Conservation (phyloP, 1,140 invertebrate species). For the Thaumatotibia leucotreta region DNA sequence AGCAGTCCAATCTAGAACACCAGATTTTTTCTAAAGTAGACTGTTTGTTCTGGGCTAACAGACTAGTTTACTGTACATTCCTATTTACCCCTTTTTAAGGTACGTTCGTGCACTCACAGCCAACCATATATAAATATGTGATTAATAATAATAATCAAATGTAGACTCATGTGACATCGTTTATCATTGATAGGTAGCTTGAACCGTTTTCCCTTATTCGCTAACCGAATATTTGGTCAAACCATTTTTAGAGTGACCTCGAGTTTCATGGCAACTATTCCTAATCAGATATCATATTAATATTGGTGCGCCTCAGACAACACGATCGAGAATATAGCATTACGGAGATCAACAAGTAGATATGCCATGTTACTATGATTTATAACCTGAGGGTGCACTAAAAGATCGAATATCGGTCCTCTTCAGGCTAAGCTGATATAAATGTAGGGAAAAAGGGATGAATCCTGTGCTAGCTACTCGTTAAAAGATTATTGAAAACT, state of each 20-base stretch:
- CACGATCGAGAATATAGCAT: neutral
- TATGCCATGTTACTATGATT: constrained; percentile 10
- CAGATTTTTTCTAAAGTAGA: no score
- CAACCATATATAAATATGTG: no score
- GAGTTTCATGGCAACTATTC: neutral
- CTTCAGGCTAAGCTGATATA: neutral
- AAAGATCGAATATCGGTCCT: neutral
- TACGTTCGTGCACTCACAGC: no score
- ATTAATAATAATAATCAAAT: no score
- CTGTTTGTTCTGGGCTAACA: no score
- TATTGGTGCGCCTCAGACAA: neutral
- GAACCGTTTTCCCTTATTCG: neutral
- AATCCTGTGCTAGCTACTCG: neutral
- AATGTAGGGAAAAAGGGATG: neutral
- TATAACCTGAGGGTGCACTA: neutral
- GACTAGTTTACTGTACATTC: no score
- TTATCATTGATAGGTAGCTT: neutral
- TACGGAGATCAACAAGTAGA: constrained; percentile 6
- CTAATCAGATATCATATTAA: neutral
- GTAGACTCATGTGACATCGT: neutral
- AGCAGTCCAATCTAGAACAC: no score
- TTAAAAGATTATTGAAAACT: neutral
- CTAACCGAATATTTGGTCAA: neutral
- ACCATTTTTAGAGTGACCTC: neutral
- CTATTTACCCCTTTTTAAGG: no score